phyloP scores from a whole-genome alignment of 2,797 vertebrate genomes.

The Brachyalestes nurse region DNA sequence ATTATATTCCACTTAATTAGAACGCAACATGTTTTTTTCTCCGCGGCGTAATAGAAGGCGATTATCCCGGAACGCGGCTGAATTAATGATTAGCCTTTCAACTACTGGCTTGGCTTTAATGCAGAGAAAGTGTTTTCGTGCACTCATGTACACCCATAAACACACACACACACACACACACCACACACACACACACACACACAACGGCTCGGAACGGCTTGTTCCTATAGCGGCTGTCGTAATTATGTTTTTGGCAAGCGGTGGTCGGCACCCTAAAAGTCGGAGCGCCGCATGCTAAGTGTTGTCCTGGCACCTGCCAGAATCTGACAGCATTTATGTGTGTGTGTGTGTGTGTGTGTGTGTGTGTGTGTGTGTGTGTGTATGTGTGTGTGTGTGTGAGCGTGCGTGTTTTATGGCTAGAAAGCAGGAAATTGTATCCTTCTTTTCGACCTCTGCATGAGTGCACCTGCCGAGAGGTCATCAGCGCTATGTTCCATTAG shows the following conservation, averaged over 20 bases:
- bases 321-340: slow-evolving; percentile 36
- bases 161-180: background rate
- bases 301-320: slow-evolving; percentile 52
- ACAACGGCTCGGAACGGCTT: too few relatives aligned
- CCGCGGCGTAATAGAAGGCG: slow-evolving; percentile 84
- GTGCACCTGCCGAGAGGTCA: slow-evolving; percentile 63
- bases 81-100: slow-evolving; percentile 88
- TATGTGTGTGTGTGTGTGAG: slow-evolving; percentile 16
- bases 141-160: background rate
- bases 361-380: slow-evolving; percentile 3
- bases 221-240: slow-evolving; percentile 76
- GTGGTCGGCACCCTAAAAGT: slow-evolving; percentile 50
- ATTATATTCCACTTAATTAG: slow-evolving; percentile 71
- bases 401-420: slow-evolving; percentile 14
- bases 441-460: slow-evolving; percentile 50
- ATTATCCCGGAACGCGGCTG: slow-evolving; percentile 85
- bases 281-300: slow-evolving; percentile 32
- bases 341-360: background rate
- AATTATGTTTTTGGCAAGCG: slow-evolving; percentile 80
- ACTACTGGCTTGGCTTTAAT: slow-evolving; percentile 83
- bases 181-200: background rate
- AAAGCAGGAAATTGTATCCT: slow-evolving; percentile 63
- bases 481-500: slow-evolving; percentile 35
- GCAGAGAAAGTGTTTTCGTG: background rate
- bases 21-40: slow-evolving; percentile 76